These are phyloP conservation scores for Verasper variegatus DNA, from an alignment of 2,113 vertebrate genomes.

Conservation along the genomic window DNA sequence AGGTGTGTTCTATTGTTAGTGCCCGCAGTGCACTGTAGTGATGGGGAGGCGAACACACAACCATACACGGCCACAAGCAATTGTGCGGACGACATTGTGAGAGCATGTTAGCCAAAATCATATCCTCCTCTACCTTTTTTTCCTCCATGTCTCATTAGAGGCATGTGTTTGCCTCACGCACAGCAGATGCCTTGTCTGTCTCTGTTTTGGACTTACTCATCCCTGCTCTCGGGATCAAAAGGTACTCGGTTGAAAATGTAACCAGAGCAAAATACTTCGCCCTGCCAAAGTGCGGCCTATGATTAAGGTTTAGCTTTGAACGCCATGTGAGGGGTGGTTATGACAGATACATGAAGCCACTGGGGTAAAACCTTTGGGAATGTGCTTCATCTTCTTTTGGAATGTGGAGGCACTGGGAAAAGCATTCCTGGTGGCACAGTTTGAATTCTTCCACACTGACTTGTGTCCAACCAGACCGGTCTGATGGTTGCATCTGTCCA, in stretches of 20 bases:
- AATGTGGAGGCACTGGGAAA: conserved; percentile 56
- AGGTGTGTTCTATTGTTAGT: conserved; percentile 81
- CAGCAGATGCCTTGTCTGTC: conserved; percentile 28
- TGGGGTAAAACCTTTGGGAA: conserved; percentile 44
- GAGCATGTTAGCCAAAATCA: conserved; percentile 30
- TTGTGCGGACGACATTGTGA: conserved; percentile 14
- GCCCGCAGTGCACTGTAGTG: conserved; percentile 35
- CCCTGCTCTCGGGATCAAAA: conserved; percentile 38
- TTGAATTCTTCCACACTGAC: conserved; percentile 59
- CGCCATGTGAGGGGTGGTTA: conserved; percentile 29
- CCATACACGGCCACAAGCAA: conserved; percentile 61
- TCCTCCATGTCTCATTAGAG: conserved; percentile 32
- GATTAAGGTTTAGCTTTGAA: conserved; percentile 47
- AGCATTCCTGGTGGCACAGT: conserved; percentile 54
- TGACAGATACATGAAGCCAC: conserved; percentile 47
- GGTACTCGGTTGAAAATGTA: conserved; percentile 27
- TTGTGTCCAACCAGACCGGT: conserved; percentile 31
- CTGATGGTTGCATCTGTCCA: conserved; percentile 50
- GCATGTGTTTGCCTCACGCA: conserved; percentile 28
- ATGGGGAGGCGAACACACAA: conserved; percentile 27
- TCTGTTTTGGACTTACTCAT: conserved; percentile 47
- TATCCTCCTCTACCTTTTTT: conserved; percentile 18
- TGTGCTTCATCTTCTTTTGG: conserved; percentile 50
- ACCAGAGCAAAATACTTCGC: conserved; percentile 24
- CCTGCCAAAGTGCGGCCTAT: conserved; percentile 29